Percentiles rank a stretch among this genome's conserved stretches.
phyloP scores from a whole-genome alignment of 1,140 invertebrate genomes.

The Semibalanus balanoides region DNA sequence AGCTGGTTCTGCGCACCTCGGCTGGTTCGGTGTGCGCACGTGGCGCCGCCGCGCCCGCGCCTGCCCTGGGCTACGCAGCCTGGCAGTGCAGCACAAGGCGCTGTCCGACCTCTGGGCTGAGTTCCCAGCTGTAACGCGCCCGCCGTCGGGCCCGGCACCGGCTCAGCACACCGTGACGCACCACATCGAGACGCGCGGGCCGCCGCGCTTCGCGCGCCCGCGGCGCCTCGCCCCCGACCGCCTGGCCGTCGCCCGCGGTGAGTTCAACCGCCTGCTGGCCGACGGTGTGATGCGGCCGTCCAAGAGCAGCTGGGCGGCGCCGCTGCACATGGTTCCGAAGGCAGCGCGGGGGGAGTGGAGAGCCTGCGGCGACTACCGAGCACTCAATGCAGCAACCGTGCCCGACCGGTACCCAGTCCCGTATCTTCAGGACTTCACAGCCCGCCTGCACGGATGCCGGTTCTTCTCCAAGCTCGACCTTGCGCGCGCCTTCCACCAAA shows the following conservation, averaged over 20 bases:
- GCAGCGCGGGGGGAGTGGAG: slow-evolving; percentile 24
- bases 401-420: slow-evolving; percentile 31
- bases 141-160: not conserved
- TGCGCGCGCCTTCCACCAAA: slow-evolving; percentile 20
- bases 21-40: too few species aligned
- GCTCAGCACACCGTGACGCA: not conserved
- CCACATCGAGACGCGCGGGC: slow-evolving; percentile 7
- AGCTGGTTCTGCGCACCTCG: not conserved
- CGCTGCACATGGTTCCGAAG: slow-evolving; percentile 22
- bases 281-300: slow-evolving; percentile 18
- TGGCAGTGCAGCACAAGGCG: too few species aligned
- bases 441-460: slow-evolving; percentile 11
- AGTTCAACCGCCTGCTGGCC: slow-evolving; percentile 21
- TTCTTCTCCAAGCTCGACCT: slow-evolving; percentile 20
- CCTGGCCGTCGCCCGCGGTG: slow-evolving; percentile 19
- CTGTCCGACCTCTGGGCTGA: too few species aligned
- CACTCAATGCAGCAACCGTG: slow-evolving; percentile 30
- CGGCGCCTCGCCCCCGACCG: slow-evolving; percentile 25
- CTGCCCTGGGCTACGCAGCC: too few species aligned
- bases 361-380: slow-evolving; percentile 32
- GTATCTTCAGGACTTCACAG: slow-evolving; percentile 20
- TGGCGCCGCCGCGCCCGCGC: too few species aligned
- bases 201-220: not conserved
- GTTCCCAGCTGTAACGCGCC: too few species aligned
- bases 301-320: slow-evolving; percentile 19